Evolutionary conservation across 2,113 vertebrate genomes (phyloP), one percentile per base, ranked within the genome.

Genomic region (Sardina pilchardus): DNA sequence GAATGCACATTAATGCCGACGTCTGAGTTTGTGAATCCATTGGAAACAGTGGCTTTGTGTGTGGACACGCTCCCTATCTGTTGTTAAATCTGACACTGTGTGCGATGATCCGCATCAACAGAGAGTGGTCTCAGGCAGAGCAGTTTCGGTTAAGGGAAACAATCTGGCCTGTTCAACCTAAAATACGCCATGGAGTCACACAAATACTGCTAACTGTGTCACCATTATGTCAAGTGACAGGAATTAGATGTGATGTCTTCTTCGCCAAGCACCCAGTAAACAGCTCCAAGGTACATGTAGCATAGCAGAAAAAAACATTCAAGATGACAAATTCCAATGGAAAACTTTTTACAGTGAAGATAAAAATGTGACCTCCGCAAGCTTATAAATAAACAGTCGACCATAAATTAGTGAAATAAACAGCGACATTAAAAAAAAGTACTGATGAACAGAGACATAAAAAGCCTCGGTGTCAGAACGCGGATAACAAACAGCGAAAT

Each of bases 41-140:
- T 78, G 34, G 71, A 78, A 67, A 26, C 63, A 67, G 63, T 30
- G 63, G n/a, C 63, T 78, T 78, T 78, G 71, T 78, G 71, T 78
- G 12, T 36, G 71, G 71, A 39, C 14, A 16, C 16, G 26, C 26
- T 78, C 71, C 71, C 71, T 78, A 78, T 78, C 71, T 36, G 71
- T 34, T 17, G 71, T 78, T 30, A 34, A 78, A 78, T 78, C 71
- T 36, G 14, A 78, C 71, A 16, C 5, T 17, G 71, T 17, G 71
- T 78, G 71, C 71, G 4, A 34, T 78, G 71, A 78, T 78, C 71
- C 71, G 14, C 71, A 36, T 17, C 30, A 78, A 34, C 63, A 26
- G 24, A 67, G n/a, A 36, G 30, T 34, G 67, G 67, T 4, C 67
- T 30, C 2, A 26, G 59, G 21, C 24, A 26, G 59, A 67, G 59